A percentile compares a stretch with the other conserved stretches of the same genome.
Evolutionary conservation across 2,888 invertebrate genomes (phyloP).

Genomic region (Andrena flavipes): DNA sequence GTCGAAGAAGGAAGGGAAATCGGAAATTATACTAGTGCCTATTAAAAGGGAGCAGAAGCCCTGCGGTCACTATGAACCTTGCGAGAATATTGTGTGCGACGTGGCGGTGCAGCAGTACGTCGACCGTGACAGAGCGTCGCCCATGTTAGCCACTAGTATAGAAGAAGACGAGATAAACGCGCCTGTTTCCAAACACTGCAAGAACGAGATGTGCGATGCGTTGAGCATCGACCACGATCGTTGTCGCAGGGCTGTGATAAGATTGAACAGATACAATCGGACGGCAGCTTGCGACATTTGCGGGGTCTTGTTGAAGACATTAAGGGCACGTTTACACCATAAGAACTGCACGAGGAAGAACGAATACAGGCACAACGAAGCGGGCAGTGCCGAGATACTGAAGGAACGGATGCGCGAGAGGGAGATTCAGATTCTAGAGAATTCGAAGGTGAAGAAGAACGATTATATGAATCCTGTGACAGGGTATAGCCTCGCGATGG

Average conservation of each 20-base stretch:
- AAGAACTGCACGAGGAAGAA: constrained; percentile 76
- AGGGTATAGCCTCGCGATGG: constrained; percentile 76
- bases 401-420: constrained; percentile 79
- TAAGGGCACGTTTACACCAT: constrained; percentile 76
- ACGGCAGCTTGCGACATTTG: constrained; percentile 79
- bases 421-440: constrained; percentile 79
- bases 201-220: constrained; percentile 73
- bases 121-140: constrained; percentile 73
- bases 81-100: constrained; percentile 80
- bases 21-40: constrained; percentile 78
- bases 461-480: constrained; percentile 77
- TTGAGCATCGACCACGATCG: constrained; percentile 81
- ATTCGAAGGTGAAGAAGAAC: constrained; percentile 71
- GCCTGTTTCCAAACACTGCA: constrained; percentile 78
- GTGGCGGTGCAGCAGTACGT: constrained; percentile 77
- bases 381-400: constrained; percentile 73
- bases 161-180: constrained; percentile 78
- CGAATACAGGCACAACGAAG: constrained; percentile 78
- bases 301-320: constrained; percentile 72
- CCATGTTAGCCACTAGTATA: constrained; percentile 78
- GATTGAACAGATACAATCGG: constrained; percentile 68
- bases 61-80: constrained; percentile 80
- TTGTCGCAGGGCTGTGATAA: constrained; percentile 75
- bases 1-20: constrained; percentile 80
- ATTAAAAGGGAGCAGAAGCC: constrained; percentile 71